Conservation (phyloP, 2,888 invertebrate genomes). For the Chalcosyrphus nemorum region DNA sequence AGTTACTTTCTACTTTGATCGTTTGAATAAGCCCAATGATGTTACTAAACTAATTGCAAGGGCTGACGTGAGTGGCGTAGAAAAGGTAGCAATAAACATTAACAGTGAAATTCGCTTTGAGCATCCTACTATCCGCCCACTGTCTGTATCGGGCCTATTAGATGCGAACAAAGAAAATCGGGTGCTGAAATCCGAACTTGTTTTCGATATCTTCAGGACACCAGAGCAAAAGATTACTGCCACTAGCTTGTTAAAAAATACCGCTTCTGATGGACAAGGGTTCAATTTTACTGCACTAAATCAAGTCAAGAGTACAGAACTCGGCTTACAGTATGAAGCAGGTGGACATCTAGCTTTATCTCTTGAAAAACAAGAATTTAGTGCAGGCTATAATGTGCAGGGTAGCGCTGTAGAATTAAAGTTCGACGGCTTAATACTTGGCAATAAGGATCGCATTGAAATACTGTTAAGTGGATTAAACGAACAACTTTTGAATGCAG, state of each 20-base stretch:
- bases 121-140: constrained; percentile 85
- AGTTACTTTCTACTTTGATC: constrained; percentile 87
- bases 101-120: constrained; percentile 85
- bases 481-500: constrained; percentile 76
- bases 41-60: constrained; percentile 85
- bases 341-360: constrained; percentile 77
- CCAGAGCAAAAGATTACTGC: constrained; percentile 84
- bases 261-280: constrained; percentile 75
- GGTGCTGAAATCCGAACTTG: constrained; percentile 79
- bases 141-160: constrained; percentile 82
- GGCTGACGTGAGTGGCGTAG: constrained; percentile 83
- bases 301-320: constrained; percentile 82
- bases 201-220: constrained; percentile 85
- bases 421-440: constrained; percentile 76
- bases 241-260: constrained; percentile 61
- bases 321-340: constrained; percentile 77
- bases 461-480: constrained; percentile 75
- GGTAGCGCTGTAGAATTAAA: constrained; percentile 78
- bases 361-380: constrained; percentile 76
- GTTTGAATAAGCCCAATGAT: constrained; percentile 87
- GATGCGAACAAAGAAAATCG: constrained; percentile 80
- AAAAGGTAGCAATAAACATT: constrained; percentile 82
- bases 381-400: constrained; percentile 78
- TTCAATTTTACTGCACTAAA: constrained; percentile 81
- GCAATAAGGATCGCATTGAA: constrained; percentile 80